Percentiles rank a stretch among this genome's conserved stretches.
These are phyloP conservation scores for Frankliniella intonsa DNA, from an alignment of 2,888 invertebrate genomes.

Conservation along the genomic window DNA sequence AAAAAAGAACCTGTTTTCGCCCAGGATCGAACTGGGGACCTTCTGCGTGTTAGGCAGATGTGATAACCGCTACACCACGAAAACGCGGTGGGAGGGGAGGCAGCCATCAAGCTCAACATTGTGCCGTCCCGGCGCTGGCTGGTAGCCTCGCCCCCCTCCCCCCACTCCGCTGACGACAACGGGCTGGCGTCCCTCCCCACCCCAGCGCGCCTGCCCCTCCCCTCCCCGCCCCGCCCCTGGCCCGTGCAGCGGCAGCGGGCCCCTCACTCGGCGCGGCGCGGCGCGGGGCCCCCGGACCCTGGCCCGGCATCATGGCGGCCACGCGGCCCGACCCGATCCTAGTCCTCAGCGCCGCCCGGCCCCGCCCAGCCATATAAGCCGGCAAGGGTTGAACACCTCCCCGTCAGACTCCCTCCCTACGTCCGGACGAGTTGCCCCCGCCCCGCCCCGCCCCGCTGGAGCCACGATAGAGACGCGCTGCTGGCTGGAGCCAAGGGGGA, in stretches of 20 bases:
- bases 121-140: neutral
- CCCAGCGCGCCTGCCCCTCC: neutral
- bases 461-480: too few relatives aligned
- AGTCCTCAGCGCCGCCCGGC: neutral
- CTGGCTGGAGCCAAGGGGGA: too few relatives aligned
- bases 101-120: neutral
- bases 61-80: conserved; percentile 42
- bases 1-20: conserved; percentile 33
- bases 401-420: too few relatives aligned
- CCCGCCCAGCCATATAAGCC: neutral
- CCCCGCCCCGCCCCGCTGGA: too few relatives aligned
- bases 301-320: neutral
- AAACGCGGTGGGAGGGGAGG: neutral
- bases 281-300: neutral
- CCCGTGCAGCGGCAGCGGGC: neutral
- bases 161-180: neutral
- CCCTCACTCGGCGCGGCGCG: neutral
- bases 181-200: neutral
- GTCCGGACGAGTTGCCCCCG: too few relatives aligned
- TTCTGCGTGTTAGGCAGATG: conserved; percentile 42
- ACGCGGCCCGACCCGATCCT: too few relatives aligned
- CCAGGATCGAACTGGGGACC: conserved; percentile 42
- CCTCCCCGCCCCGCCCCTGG: neutral
- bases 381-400: too few relatives aligned
- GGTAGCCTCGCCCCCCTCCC: neutral